Conservation (phyloP, 2,113 vertebrate genomes). For the Dasyurus viverrinus region DNA sequence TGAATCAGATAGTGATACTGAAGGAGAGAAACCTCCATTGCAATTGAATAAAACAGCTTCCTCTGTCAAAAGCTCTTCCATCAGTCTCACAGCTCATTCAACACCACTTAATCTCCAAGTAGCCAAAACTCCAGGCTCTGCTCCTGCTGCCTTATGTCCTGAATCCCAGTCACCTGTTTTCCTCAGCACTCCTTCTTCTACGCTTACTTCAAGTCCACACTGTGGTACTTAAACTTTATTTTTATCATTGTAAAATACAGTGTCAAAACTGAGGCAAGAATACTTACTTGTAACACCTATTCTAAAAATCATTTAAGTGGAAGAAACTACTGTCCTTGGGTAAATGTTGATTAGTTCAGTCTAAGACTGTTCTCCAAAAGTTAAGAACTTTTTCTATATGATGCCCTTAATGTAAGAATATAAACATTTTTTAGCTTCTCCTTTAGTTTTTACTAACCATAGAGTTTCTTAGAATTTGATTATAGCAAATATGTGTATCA, state of each 20-base stretch:
- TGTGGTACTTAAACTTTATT: constrained; percentile 86
- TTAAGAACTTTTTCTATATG: constrained; percentile 39
- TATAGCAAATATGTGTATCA: neutral
- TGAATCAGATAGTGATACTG: constrained; percentile 90
- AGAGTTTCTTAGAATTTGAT: constrained; percentile 40
- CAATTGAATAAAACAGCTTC: constrained; percentile 86
- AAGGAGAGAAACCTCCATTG: constrained; percentile 86
- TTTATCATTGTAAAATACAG: constrained; percentile 64
- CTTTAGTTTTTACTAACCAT: constrained; percentile 21
- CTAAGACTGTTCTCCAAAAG: constrained; percentile 54
- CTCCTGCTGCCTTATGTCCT: constrained; percentile 85
- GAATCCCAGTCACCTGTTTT: constrained; percentile 84
- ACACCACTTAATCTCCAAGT: constrained; percentile 90
- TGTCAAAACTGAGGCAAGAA: constrained; percentile 40
- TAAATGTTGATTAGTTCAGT: constrained; percentile 45
- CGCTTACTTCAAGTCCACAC: constrained; percentile 84
- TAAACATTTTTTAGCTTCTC: constrained; percentile 38
- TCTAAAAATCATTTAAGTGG: constrained; percentile 54
- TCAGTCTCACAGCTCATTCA: constrained; percentile 89
- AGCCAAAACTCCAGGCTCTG: constrained; percentile 84
- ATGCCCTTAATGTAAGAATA: constrained; percentile 50
- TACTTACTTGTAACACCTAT: constrained; percentile 42
- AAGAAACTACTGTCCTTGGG: constrained; percentile 37
- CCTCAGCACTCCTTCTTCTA: constrained; percentile 83
- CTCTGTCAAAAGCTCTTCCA: constrained; percentile 87